Base-by-base conservation (phyloP, 2,888 invertebrate genomes). In the Lycocerus yunnanus region DNA sequence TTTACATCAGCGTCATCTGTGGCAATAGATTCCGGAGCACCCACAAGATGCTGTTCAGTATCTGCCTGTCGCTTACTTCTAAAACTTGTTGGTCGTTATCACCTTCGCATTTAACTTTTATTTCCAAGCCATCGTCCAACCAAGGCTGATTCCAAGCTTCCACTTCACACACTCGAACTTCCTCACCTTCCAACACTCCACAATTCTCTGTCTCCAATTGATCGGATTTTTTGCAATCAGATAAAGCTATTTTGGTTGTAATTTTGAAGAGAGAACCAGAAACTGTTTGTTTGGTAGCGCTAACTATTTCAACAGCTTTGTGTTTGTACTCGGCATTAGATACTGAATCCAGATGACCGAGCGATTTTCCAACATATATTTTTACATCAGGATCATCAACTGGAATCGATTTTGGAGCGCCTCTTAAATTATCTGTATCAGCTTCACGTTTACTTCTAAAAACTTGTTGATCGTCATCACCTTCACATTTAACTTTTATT, bases 111-210 rank as follows among this genome's bases (percentile, higher is more conserved):
- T 85, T 83, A 60, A 88, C 88, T 9, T 81, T 78, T 1, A 89
- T 82, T 83, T 88, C 85, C 74, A 84, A 86, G 2, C 86, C 87
- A 66, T 88, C 87, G n/a, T 71, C 84, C 73, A 60, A 82, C 92
- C 92, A 92, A 1, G 90, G 88, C 80, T 88, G 88, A 68, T 91
- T 89, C 91, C 91, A 92, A 21, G 91, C 86, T 63, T 84, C 78
- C 18, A 91, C 82, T 24, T 86, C 78, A 80, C 92, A 92, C 1
- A 81, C 76, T 11, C 82, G 80, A 24, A 82, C 78, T 18, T 82
- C 81, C 0, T 84, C 78, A 20, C 85, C 81, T 61, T 85, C 74
- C 59, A 82, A 80, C 13, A 81, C 70, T 14, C 75, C 75, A 58
- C 82, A 81, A 2, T 79, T 78, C 14, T 81, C 81, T 14, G 81